A percentile compares a stretch with the other conserved stretches of the same genome.
Evolutionary conservation across 1,140 invertebrate genomes (phyloP).

Genomic region (Pararge aegeria): DNA sequence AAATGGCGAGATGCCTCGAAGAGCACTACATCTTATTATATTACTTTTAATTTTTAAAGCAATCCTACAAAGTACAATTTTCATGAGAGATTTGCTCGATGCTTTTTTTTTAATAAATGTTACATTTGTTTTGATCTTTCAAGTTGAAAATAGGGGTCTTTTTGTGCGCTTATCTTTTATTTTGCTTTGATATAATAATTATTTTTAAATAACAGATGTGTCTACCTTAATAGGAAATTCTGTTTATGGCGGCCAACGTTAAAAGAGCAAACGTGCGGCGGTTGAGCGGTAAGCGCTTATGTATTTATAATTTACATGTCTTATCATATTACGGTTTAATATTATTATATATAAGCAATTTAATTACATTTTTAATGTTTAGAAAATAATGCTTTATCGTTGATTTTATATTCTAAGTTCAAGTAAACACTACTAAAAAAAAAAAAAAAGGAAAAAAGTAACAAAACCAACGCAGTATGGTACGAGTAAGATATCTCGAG

Average conservation of each 20-base stretch:
- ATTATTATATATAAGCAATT: no score
- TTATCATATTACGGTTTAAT: no score
- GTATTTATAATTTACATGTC: no score
- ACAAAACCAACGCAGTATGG: no score
- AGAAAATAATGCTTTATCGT: no score
- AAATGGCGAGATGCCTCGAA: constrained; percentile 46
- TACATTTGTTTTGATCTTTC: constrained; percentile 7
- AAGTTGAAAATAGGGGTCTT: neutral
- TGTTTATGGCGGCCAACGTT: neutral
- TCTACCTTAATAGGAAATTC: neutral
- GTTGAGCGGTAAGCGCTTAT: no score
- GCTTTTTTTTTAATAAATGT: constrained; percentile 1
- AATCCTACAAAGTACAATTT: constrained; percentile 27
- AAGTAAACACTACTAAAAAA: no score
- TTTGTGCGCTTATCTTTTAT: neutral
- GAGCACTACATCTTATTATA: constrained; percentile 46
- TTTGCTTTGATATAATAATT: neutral
- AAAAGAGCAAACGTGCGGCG: no score
- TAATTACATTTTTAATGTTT: no score
- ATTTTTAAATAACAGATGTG: neutral
- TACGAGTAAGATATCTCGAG: no score
- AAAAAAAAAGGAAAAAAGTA: no score
- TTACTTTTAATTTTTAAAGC: constrained; percentile 39
- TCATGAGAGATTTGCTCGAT: constrained; percentile 10
- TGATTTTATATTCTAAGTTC: no score